Percentiles rank a stretch among this genome's conserved stretches.
These are phyloP conservation scores for Diplodus puntazzo DNA, from an alignment of 2,797 vertebrate species.

Conservation along the genomic window DNA sequence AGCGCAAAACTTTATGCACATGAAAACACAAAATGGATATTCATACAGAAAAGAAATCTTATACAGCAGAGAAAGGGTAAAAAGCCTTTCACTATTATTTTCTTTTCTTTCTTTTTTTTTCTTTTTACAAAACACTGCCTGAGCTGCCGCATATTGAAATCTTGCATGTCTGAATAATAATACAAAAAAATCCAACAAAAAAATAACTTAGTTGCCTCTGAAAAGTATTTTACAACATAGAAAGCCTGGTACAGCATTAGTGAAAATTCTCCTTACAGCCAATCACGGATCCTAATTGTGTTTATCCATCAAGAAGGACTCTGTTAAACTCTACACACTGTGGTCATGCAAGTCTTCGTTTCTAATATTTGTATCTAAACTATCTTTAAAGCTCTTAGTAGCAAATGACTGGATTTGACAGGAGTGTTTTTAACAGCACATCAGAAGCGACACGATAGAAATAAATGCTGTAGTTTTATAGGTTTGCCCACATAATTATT, in stretches of 20 bases:
- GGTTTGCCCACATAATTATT: neutral
- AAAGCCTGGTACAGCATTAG: neutral
- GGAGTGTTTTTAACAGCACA: neutral
- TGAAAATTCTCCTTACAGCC: neutral
- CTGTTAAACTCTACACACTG: neutral
- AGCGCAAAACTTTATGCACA: slow-evolving; percentile 6
- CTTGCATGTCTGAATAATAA: neutral
- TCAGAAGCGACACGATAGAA: neutral
- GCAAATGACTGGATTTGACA: neutral
- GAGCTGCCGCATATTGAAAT: slow-evolving; percentile 9
- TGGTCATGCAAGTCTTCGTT: neutral
- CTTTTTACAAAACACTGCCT: slow-evolving; percentile 19
- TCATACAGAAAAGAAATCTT: slow-evolving; percentile 20
- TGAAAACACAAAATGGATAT: slow-evolving; percentile 11
- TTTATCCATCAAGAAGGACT: slow-evolving; percentile 2
- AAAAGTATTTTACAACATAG: slow-evolving; percentile 20
- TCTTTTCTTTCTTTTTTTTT: neutral
- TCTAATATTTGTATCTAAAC: neutral
- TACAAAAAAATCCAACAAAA: slow-evolving; percentile 1
- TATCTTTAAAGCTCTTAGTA: neutral
- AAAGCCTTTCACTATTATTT: neutral
- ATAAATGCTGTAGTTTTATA: neutral
- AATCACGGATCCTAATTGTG: neutral
- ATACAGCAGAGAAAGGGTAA: slow-evolving; percentile 5
- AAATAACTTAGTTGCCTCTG: slow-evolving; percentile 8